These are phyloP conservation scores for Cancer borealis DNA, from an alignment of 2,888 invertebrate genomes.

Conservation along the genomic window DNA sequence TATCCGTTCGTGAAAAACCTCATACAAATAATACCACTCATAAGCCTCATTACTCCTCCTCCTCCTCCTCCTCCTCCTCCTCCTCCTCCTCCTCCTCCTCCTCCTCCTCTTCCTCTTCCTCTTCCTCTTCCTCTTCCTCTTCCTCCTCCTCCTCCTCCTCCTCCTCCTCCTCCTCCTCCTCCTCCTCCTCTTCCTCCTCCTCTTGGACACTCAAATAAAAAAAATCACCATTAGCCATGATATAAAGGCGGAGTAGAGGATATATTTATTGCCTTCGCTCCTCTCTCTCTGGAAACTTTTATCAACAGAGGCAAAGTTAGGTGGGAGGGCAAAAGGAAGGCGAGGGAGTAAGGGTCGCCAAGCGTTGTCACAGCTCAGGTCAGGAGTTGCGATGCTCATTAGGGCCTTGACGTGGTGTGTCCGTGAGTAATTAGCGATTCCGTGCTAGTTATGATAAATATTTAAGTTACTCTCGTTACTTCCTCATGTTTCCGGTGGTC, in stretches of 20 bases:
- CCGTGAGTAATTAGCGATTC: neutral
- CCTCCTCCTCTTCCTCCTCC: neutral
- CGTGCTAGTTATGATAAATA: neutral
- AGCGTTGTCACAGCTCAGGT: neutral
- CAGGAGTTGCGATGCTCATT: neutral
- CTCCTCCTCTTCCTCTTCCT: neutral
- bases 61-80: neutral
- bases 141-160: neutral
- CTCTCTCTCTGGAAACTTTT: neutral
- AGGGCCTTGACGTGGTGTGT: neutral
- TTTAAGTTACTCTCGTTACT: neutral
- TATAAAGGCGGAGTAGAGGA: neutral
- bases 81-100: neutral
- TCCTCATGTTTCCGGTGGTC: neutral
- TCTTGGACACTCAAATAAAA: neutral
- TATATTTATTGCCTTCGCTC: neutral
- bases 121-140: neutral
- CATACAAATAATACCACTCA: neutral
- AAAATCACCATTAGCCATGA: neutral
- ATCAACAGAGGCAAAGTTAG: slow-evolving; percentile 4
- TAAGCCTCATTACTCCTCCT: neutral
- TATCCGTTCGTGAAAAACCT: neutral
- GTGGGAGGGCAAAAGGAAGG: neutral
- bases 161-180: neutral
- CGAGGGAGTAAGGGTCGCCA: neutral